Conservation (phyloP, 1,140 invertebrate species). For the Idris sp. region DNA sequence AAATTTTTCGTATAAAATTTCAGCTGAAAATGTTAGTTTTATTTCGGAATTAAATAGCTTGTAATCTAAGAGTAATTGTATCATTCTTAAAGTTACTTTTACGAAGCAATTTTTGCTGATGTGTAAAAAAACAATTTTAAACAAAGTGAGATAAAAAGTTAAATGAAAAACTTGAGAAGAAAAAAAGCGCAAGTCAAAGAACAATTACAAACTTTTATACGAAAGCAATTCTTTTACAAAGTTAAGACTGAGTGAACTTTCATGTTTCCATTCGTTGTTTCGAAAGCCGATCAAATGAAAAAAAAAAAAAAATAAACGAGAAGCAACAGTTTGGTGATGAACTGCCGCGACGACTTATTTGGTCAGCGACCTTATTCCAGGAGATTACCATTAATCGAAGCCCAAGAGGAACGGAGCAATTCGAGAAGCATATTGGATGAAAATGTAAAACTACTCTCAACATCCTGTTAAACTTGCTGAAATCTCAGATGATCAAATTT, state of each 20-base stretch:
- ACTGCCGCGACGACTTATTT: slow-evolving; percentile 33
- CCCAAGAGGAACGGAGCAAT: slow-evolving; percentile 33
- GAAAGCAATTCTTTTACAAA: slow-evolving; percentile 68
- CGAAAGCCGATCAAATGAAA: slow-evolving; percentile 55
- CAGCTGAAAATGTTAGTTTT: too few relatives aligned
- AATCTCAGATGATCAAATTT: slow-evolving; percentile 62
- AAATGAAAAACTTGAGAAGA: neutral
- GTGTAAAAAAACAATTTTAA: too few relatives aligned
- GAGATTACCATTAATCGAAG: slow-evolving; percentile 53
- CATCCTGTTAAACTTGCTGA: slow-evolving; percentile 65
- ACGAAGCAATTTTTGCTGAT: too few relatives aligned
- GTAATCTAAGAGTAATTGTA: neutral
- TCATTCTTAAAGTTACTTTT: too few relatives aligned
- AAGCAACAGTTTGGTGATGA: slow-evolving; percentile 7
- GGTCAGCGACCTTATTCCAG: slow-evolving; percentile 46
- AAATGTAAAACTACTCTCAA: slow-evolving; percentile 56
- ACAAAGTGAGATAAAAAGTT: neutral
- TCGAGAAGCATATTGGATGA: slow-evolving; percentile 18
- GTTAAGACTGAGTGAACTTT: slow-evolving; percentile 73
- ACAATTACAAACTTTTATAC: slow-evolving; percentile 8
- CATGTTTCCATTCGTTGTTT: slow-evolving; percentile 63
- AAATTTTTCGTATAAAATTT: slow-evolving; percentile 5
- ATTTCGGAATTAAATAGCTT: too few relatives aligned
- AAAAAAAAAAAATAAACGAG: too few relatives aligned
- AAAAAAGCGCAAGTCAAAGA: neutral